A percentile compares a stretch with the other conserved stretches of the same genome.
Evolutionary conservation across 2,888 invertebrate species (phyloP).

Genomic region (Phortica okadai): DNA sequence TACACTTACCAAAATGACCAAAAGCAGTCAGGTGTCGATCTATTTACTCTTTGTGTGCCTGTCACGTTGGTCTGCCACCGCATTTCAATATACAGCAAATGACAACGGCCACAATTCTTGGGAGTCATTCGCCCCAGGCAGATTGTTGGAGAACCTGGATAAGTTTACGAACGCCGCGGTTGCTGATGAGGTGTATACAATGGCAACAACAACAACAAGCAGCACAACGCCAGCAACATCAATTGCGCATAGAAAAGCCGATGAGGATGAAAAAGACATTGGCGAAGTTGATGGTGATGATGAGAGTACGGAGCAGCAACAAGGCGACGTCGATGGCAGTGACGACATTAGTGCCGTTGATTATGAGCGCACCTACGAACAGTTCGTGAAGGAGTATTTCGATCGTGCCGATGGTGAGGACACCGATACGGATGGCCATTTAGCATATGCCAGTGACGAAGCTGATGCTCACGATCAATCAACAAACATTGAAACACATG

Average conservation of each 20-base stretch:
- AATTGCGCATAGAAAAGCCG: constrained; percentile 7
- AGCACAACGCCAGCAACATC: not conserved
- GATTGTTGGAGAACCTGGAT: constrained; percentile 59
- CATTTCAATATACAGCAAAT: constrained; percentile 44
- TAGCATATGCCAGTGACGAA: constrained; percentile 6
- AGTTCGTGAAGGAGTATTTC: constrained; percentile 72
- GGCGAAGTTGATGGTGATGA: constrained; percentile 38
- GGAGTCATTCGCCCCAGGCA: constrained; percentile 61
- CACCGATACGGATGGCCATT: constrained; percentile 31
- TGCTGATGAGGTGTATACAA: not conserved
- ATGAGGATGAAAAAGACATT: constrained; percentile 36
- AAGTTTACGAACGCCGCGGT: constrained; percentile 43
- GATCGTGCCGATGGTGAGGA: constrained; percentile 74
- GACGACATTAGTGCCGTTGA: constrained; percentile 56
- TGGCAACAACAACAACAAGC: constrained; percentile 21
- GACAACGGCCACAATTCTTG: constrained; percentile 60
- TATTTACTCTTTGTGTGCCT: constrained; percentile 43
- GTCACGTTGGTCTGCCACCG: constrained; percentile 43
- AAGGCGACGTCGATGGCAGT: constrained; percentile 40
- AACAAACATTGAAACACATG: not conserved
- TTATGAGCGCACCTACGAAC: constrained; percentile 72
- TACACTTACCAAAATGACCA: not conserved
- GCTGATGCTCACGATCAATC: constrained; percentile 36
- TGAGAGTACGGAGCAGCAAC: constrained; percentile 31
- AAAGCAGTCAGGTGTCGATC: not conserved